These are phyloP conservation scores for Sycophila texana DNA, from an alignment of 2,888 invertebrate species.

Conservation along the genomic window DNA sequence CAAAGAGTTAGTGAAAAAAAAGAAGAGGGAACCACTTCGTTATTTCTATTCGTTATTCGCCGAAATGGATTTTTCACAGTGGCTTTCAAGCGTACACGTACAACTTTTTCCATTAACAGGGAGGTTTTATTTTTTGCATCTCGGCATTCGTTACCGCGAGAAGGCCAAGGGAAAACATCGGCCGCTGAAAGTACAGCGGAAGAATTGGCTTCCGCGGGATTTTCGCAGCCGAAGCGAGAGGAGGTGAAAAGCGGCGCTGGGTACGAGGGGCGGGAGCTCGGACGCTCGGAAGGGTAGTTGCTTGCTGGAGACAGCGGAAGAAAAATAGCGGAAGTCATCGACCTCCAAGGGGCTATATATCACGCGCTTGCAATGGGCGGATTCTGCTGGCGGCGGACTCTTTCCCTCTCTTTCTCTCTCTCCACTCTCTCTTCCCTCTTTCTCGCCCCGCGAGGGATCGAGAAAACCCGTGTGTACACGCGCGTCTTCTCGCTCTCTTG, in stretches of 20 bases:
- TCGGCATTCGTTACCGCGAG: slow-evolving; percentile 53
- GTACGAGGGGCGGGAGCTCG: slow-evolving; percentile 54
- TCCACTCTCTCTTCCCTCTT: no score
- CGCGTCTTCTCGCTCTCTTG: slow-evolving; percentile 36
- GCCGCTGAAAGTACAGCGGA: slow-evolving; percentile 33
- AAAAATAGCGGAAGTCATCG: slow-evolving; percentile 81
- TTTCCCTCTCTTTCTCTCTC: not conserved
- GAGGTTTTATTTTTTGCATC: slow-evolving; percentile 59
- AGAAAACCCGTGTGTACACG: slow-evolving; percentile 34
- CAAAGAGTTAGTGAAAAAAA: no score
- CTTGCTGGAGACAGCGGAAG: slow-evolving; percentile 79
- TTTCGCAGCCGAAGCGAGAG: slow-evolving; percentile 34
- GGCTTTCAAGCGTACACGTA: not conserved
- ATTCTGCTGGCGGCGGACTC: slow-evolving; percentile 44
- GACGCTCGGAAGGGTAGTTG: slow-evolving; percentile 71
- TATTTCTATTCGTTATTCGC: not conserved
- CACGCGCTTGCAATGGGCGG: slow-evolving; percentile 69
- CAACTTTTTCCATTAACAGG: slow-evolving; percentile 53
- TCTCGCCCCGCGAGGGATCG: slow-evolving; percentile 1
- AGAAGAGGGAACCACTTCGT: no score
- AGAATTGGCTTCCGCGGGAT: slow-evolving; percentile 55
- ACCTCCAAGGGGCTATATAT: slow-evolving; percentile 80
- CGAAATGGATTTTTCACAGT: slow-evolving; percentile 11
- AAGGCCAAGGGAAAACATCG: slow-evolving; percentile 11
- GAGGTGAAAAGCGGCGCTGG: slow-evolving; percentile 57